phyloP scores from a whole-genome alignment of 2,113 vertebrate species.

The Megaceryle torquata region DNA sequence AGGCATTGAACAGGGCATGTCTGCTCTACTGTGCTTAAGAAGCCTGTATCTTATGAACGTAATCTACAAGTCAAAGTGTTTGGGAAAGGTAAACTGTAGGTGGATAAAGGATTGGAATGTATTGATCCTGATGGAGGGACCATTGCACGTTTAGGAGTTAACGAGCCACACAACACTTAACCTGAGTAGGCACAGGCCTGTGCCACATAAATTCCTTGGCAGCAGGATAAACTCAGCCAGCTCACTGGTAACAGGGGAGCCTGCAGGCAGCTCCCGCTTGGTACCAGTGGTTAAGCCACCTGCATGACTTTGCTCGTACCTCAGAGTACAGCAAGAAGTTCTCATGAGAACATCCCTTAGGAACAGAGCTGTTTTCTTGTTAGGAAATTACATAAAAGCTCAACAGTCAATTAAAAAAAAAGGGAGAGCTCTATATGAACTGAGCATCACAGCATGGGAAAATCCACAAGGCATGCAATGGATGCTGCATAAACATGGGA shows the following conservation, averaged over 20 bases:
- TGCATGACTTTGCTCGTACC: not conserved
- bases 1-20: not conserved
- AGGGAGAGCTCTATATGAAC: not conserved
- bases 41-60: not conserved
- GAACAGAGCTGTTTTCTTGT: not conserved
- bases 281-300: rapidly evolving
- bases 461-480: not conserved
- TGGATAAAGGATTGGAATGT: not conserved
- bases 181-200: not conserved
- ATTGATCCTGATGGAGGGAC: not conserved
- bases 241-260: not conserved
- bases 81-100: not conserved
- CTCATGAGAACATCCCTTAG: not conserved
- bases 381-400: not conserved
- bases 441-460: rapidly evolving
- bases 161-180: not conserved
- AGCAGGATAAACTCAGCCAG: not conserved
- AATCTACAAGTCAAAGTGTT: not conserved
- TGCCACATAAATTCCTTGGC: not conserved
- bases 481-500: not conserved
- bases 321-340: not conserved
- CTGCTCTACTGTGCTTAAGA: not conserved
- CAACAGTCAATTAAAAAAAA: not conserved
- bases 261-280: not conserved
- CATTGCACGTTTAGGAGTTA: not conserved